Conservation (phyloP, 1,140 invertebrate species). For the Saccostrea glomerata region DNA sequence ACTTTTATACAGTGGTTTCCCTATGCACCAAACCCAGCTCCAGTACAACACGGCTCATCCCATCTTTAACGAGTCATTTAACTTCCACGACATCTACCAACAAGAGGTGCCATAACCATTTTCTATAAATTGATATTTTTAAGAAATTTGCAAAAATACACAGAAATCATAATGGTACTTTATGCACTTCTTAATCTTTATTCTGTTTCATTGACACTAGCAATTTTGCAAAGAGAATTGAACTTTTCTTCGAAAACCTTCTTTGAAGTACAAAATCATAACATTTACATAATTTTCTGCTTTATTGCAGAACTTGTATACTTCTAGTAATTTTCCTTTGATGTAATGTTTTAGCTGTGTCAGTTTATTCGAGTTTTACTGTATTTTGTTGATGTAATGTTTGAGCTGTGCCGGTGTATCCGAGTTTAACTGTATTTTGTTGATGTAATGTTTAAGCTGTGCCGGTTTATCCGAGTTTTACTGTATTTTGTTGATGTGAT, state of each 20-base stretch:
- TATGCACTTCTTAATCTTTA: too few relatives aligned
- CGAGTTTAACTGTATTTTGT: too few relatives aligned
- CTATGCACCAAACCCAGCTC: slow-evolving; percentile 52
- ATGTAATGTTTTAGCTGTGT: neutral
- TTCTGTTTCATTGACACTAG: too few relatives aligned
- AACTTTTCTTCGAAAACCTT: too few relatives aligned
- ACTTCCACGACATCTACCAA: slow-evolving; percentile 83
- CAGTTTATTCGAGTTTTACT: neutral
- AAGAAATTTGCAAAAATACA: too few relatives aligned
- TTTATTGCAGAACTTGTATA: too few relatives aligned
- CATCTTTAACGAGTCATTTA: slow-evolving; percentile 93
- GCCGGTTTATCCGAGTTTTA: neutral
- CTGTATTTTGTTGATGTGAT: neutral
- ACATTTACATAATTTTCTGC: too few relatives aligned
- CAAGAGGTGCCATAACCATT: slow-evolving; percentile 40
- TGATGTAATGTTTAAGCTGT: neutral
- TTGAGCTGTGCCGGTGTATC: neutral
- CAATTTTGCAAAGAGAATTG: too few relatives aligned
- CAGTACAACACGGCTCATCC: slow-evolving; percentile 88
- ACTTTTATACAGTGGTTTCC: slow-evolving; percentile 41
- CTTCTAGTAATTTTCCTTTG: neutral
- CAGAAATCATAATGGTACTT: too few relatives aligned
- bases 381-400: neutral
- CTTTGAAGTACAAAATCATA: too few relatives aligned
- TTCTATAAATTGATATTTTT: neutral